A percentile compares a stretch with the other conserved stretches of the same genome.
These are phyloP conservation scores for Eurypyga helias DNA, from an alignment of 2,113 vertebrate species.

Conservation along the genomic window DNA sequence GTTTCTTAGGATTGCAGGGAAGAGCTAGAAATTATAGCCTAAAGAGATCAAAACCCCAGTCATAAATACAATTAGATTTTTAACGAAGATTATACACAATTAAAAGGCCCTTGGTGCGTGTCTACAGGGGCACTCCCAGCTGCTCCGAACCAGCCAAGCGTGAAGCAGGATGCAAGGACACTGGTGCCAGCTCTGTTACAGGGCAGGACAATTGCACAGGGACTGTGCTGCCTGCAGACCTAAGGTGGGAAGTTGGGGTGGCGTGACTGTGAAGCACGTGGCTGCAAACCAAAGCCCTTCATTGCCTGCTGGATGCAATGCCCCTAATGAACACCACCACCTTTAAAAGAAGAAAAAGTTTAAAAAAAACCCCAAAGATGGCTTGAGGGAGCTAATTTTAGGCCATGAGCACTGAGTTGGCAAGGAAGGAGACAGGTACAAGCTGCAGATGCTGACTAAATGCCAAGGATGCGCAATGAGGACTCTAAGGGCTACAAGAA, in stretches of 20 bases:
- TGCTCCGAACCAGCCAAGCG: neutral
- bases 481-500: neutral
- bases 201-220: neutral
- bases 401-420: neutral
- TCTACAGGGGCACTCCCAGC: neutral
- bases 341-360: neutral
- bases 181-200: neutral
- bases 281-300: neutral
- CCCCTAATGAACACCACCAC: neutral
- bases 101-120: neutral
- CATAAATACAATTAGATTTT: neutral
- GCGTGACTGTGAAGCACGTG: neutral
- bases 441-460: neutral
- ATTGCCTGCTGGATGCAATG: neutral
- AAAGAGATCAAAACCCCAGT: neutral
- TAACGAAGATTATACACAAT: neutral
- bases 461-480: accelerated
- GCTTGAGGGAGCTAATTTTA: neutral
- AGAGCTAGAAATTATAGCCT: neutral
- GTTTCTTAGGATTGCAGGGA: neutral
- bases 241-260: neutral
- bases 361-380: neutral
- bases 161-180: neutral
- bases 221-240: neutral
- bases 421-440: neutral